Conservation (phyloP, 2,113 vertebrate genomes). For the Tonatia bakeri region DNA sequence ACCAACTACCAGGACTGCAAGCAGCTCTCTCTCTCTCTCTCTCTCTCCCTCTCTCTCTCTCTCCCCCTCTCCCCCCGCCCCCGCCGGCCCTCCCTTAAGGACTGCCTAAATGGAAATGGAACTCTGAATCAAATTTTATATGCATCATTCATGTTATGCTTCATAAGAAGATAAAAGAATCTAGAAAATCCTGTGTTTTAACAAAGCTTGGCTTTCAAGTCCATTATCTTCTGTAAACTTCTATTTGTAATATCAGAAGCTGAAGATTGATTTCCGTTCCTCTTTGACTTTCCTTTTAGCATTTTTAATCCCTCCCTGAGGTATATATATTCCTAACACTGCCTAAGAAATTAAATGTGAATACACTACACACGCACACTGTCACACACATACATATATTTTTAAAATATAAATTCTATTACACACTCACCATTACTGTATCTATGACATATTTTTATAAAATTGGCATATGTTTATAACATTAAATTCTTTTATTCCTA, state of each 20-base stretch:
- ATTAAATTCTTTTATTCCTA: not conserved
- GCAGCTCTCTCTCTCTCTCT: not conserved
- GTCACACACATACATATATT: not conserved
- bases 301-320: not conserved
- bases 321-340: not conserved
- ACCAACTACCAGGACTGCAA: not conserved
- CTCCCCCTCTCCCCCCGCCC: not conserved
- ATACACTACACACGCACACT: not conserved
- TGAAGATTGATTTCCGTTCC: slow-evolving; percentile 31
- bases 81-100: not conserved
- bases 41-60: not conserved
- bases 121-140: not conserved
- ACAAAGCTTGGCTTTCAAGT: not conserved
- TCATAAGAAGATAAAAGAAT: not conserved
- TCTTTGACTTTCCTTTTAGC: not conserved
- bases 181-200: not conserved
- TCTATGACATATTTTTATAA: not conserved
- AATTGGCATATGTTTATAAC: not conserved
- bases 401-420: not conserved
- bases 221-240: not conserved
- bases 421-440: not conserved
- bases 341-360: not conserved
- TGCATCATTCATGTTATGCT: not conserved
- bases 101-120: not conserved
- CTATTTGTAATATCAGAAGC: not conserved